These are phyloP conservation scores for Scolopax mira DNA, from an alignment of 2,113 vertebrate species.

Conservation along the genomic window DNA sequence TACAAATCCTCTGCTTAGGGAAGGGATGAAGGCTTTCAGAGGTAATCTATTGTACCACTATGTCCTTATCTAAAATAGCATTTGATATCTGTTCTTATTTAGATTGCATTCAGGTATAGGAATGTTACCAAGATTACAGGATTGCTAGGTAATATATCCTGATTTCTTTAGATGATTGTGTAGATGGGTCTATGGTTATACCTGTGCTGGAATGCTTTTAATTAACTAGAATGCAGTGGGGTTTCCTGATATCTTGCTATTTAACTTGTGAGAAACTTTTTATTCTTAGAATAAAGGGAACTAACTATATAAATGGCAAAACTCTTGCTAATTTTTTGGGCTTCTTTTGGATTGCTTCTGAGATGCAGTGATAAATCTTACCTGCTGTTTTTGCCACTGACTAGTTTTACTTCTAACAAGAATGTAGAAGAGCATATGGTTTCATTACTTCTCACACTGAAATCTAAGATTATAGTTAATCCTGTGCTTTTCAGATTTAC, in stretches of 20 bases:
- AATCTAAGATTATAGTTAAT: constrained; percentile 13
- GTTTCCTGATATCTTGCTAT: background rate
- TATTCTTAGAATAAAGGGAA: background rate
- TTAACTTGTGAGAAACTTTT: background rate
- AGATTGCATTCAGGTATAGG: background rate
- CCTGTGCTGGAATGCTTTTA: background rate
- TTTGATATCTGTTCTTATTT: background rate
- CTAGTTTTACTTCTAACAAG: background rate
- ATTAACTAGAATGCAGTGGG: background rate
- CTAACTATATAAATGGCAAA: background rate
- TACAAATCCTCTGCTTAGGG: background rate
- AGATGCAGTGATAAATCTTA: background rate
- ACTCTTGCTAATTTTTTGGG: background rate
- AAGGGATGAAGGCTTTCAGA: background rate
- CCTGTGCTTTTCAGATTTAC: background rate
- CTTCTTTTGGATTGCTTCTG: background rate
- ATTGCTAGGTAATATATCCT: background rate
- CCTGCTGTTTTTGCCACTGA: background rate
- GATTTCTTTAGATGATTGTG: background rate
- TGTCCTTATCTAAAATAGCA: background rate
- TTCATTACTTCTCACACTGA: background rate
- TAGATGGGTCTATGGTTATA: background rate
- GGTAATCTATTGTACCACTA: background rate
- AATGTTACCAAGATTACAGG: background rate
- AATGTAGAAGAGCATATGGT: background rate